Evolutionary conservation across 2,888 invertebrate species (phyloP).

Genomic region (Germaria angustata): DNA sequence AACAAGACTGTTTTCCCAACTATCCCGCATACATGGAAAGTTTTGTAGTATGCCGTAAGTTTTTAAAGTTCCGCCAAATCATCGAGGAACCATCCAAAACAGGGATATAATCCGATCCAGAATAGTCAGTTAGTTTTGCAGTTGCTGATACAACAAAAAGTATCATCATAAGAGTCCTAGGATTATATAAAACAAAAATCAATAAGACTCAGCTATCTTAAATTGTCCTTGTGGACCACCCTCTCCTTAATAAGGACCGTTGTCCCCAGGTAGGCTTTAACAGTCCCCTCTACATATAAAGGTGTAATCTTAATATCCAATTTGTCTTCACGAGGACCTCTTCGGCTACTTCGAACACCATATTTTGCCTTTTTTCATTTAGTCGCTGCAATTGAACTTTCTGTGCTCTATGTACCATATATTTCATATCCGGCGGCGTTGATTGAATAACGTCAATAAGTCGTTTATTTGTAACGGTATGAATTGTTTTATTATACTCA

Average conservation of each 20-base stretch:
- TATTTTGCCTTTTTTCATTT: constrained; percentile 12
- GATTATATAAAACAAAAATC: not conserved
- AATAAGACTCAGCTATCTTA: not conserved
- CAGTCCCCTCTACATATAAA: not conserved
- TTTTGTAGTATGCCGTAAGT: not conserved
- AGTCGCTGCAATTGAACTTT: not conserved
- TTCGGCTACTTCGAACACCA: constrained; percentile 12
- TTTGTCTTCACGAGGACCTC: constrained; percentile 1
- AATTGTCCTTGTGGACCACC: no score
- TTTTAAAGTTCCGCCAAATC: not conserved
- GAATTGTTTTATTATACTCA: constrained; percentile 57
- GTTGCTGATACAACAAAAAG: not conserved
- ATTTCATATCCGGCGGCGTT: not conserved
- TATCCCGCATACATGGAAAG: no score
- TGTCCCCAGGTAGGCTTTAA: constrained; percentile 10
- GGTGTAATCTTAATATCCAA: constrained; percentile 27
- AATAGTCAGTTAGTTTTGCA: no score
- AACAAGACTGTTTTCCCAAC: no score
- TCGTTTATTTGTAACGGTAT: constrained; percentile 46
- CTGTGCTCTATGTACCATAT: not conserved
- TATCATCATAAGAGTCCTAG: not conserved
- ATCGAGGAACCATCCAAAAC: not conserved
- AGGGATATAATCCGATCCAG: no score
- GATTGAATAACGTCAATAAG: constrained; percentile 21
- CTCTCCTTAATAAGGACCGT: no score